Evolutionary conservation across 2,797 vertebrate species (phyloP).

Genomic region (Dendrocincla fuliginosa): DNA sequence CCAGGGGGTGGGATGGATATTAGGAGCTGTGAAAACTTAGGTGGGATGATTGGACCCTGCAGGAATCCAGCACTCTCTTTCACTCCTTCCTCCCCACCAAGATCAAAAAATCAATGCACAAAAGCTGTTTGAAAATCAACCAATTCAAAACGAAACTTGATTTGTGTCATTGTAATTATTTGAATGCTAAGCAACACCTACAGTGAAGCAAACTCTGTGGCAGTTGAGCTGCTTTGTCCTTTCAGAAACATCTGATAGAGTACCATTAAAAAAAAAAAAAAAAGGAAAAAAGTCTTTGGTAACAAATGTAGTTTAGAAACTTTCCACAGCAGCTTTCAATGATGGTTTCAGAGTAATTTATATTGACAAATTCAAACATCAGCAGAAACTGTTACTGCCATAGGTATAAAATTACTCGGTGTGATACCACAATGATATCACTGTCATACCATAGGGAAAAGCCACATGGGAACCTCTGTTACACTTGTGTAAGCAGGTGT

Average conservation of each 20-base stretch:
- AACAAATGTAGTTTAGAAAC: neutral
- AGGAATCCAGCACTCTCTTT: neutral
- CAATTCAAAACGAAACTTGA: neutral
- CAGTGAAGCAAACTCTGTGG: constrained; percentile 25
- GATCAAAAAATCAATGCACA: neutral
- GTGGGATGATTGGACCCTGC: neutral
- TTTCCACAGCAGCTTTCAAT: neutral
- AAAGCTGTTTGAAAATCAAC: constrained; percentile 11
- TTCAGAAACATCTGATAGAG: constrained; percentile 19
- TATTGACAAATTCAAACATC: neutral
- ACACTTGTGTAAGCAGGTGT: neutral
- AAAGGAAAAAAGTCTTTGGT: neutral
- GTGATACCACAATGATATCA: neutral
- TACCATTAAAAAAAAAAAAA: neutral
- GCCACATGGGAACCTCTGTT: neutral
- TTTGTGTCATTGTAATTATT: constrained; percentile 18
- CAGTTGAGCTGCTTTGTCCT: neutral
- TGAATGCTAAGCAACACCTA: constrained; percentile 18
- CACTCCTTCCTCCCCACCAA: neutral
- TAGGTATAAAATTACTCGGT: neutral
- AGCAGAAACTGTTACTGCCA: neutral
- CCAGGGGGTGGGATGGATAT: neutral
- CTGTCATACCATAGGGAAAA: neutral
- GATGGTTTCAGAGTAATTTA: neutral
- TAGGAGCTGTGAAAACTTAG: neutral